Conservation (phyloP, 2,113 vertebrate species). For the Pelusios castaneus region DNA sequence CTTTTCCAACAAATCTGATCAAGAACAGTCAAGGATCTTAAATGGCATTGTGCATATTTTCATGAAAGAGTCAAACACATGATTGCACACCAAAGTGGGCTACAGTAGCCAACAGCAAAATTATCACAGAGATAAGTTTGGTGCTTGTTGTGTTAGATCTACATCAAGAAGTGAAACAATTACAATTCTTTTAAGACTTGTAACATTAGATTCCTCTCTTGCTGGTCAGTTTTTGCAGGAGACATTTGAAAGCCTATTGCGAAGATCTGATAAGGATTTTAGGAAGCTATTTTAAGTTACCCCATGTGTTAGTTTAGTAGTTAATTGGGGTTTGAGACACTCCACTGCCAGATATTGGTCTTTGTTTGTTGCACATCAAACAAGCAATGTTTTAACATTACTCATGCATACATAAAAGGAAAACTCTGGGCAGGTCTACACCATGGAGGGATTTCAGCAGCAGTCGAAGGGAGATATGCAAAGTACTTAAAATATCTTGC, state of each 20-base stretch:
- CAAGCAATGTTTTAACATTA: not conserved
- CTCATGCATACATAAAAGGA: not conserved
- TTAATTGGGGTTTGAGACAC: not conserved
- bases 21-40: constrained; percentile 77
- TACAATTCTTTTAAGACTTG: too few species aligned
- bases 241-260: not conserved
- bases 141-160: not conserved
- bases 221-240: not conserved
- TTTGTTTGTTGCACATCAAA: not conserved
- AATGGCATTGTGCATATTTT: not conserved
- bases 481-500: too few species aligned
- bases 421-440: too few species aligned
- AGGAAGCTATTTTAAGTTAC: not conserved
- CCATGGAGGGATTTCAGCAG: too few species aligned
- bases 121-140: not conserved
- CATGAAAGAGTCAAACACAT: not conserved
- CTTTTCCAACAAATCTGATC: constrained; percentile 93
- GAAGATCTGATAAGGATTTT: not conserved
- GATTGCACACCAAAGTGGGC: not conserved
- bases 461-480: too few species aligned
- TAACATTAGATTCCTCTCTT: not conserved
- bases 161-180: too few species aligned
- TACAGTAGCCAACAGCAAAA: rapidly evolving
- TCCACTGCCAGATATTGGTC: not conserved
- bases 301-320: not conserved